Evolutionary conservation across 2,797 vertebrate genomes (phyloP).

Genomic region (Lemur catta): DNA sequence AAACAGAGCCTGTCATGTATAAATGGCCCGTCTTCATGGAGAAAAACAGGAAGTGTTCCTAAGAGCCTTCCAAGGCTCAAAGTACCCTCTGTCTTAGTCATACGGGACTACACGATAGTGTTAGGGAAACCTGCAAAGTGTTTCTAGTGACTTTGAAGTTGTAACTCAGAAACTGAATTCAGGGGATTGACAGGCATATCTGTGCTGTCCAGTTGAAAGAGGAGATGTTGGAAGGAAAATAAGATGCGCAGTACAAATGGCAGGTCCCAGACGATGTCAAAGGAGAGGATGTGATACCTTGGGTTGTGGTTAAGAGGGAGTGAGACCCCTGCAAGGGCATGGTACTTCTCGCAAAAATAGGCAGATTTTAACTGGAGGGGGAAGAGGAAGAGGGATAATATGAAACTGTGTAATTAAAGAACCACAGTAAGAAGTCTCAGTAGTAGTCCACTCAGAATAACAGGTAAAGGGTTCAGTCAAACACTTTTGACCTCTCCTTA

Average conservation of each 20-base stretch:
- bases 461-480: not conserved
- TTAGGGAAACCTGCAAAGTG: not conserved
- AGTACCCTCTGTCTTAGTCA: not conserved
- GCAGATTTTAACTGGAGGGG: not conserved
- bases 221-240: not conserved
- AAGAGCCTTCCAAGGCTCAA: not conserved
- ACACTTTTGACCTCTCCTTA: not conserved
- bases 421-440: too few species aligned
- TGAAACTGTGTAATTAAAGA: not conserved
- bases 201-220: not conserved
- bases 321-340: not conserved
- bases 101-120: rapidly evolving
- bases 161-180: not conserved
- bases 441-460: not conserved
- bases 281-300: not conserved
- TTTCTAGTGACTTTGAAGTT: not conserved
- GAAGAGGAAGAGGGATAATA: not conserved
- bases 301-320: not conserved
- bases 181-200: not conserved
- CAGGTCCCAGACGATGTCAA: not conserved
- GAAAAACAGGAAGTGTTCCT: not conserved
- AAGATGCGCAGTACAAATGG: not conserved
- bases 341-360: not conserved
- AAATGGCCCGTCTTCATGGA: not conserved
- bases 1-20: not conserved